Evolutionary conservation across 1,140 invertebrate genomes (phyloP).

Genomic region (Alviniconcha marisindica): DNA sequence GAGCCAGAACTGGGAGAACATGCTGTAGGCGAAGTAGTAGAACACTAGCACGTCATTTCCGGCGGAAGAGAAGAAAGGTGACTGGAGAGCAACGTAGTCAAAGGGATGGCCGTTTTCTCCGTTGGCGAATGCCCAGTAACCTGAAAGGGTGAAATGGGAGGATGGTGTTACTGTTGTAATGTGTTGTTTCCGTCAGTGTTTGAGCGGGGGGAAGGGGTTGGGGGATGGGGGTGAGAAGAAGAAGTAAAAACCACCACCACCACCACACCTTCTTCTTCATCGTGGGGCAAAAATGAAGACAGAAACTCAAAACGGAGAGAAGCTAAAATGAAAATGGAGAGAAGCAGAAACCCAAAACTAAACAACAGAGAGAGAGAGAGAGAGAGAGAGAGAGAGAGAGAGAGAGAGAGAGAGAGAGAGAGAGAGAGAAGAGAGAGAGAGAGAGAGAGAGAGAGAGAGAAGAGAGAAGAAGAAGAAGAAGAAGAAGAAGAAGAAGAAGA

Average conservation of each 20-base stretch:
- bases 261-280: no score
- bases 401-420: not conserved
- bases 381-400: not conserved
- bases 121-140: constrained; percentile 63
- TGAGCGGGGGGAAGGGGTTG: no score
- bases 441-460: not conserved
- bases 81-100: constrained; percentile 49
- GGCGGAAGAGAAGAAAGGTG: constrained; percentile 48
- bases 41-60: constrained; percentile 51
- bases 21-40: constrained; percentile 59
- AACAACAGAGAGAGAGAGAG: not conserved
- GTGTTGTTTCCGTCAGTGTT: no score
- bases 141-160: constrained; percentile 40
- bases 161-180: no score
- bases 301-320: no score
- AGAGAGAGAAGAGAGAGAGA: not conserved
- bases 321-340: not conserved
- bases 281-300: no score
- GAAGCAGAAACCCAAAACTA: not conserved
- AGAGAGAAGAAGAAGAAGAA: not conserved
- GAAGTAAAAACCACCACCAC: no score
- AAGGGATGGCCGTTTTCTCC: constrained; percentile 51
- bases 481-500: no score
- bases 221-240: no score
- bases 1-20: constrained; percentile 4